These are phyloP conservation scores for Hyles euphorbiae DNA, from an alignment of 1,140 invertebrate genomes.

Conservation along the genomic window DNA sequence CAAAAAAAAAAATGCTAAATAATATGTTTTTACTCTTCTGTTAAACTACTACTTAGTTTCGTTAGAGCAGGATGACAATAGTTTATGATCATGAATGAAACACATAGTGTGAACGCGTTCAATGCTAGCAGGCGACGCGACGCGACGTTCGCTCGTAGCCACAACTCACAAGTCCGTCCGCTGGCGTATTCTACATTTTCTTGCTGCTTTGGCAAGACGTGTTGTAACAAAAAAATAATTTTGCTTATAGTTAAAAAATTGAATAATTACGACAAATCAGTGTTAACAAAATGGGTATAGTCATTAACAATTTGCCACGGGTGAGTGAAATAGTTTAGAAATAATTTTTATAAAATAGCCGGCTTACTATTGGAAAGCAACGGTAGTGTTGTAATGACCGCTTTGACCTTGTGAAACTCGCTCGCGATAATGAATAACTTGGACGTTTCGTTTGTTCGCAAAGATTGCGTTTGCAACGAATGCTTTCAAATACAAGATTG, in stretches of 20 bases:
- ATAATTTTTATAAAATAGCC: conserved; percentile 31
- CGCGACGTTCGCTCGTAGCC: conserved; percentile 10
- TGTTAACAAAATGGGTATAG: conserved; percentile 57
- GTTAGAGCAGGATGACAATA: conserved; percentile 53
- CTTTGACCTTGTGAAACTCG: conserved; percentile 74
- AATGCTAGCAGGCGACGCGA: conserved; percentile 28
- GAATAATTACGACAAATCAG: conserved; percentile 5
- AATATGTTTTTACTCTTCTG: conserved; percentile 34
- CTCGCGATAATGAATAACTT: conserved; percentile 63
- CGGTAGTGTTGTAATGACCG: conserved; percentile 71
- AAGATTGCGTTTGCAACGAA: conserved; percentile 32
- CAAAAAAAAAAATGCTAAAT: conserved; percentile 7
- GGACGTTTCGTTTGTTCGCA: conserved; percentile 29
- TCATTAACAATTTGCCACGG: conserved; percentile 58
- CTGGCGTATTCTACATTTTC: conserved; percentile 50
- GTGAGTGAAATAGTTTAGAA: conserved; percentile 43
- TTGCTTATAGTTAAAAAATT: conserved; percentile 35
- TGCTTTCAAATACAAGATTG: neutral
- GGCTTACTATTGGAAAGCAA: conserved; percentile 65
- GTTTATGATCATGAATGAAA: conserved; percentile 69
- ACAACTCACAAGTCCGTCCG: neutral
- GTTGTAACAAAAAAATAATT: conserved; percentile 32
- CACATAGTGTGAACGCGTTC: conserved; percentile 48
- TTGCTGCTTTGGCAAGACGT: conserved; percentile 57
- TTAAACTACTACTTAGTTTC: conserved; percentile 19